Conservation (phyloP, 2,797 vertebrate genomes). For the Poeciliopsis turneri region DNA sequence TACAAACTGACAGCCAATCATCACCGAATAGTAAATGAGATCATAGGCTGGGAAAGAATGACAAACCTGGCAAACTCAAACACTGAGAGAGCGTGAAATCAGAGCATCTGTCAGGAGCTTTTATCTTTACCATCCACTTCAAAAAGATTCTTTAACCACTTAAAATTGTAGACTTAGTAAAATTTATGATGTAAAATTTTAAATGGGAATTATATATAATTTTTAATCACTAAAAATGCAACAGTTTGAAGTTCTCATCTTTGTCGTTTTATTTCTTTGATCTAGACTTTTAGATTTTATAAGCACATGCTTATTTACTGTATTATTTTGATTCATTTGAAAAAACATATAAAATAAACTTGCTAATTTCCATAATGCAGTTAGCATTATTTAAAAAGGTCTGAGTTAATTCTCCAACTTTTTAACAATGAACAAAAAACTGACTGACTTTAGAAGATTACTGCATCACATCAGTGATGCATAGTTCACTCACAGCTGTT, state of each 20-base stretch:
- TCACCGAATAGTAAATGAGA: constrained; percentile 5
- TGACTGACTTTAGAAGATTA: neutral
- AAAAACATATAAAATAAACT: neutral
- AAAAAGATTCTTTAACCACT: neutral
- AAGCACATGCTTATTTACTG: neutral
- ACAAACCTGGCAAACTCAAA: neutral
- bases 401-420: neutral
- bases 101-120: constrained; percentile 4
- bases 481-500: constrained; percentile 63
- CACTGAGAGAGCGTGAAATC: neutral
- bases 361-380: neutral
- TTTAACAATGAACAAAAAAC: neutral
- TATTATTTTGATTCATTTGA: neutral
- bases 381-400: neutral
- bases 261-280: neutral
- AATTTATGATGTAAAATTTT: neutral
- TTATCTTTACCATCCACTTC: neutral
- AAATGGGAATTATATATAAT: neutral
- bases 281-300: neutral
- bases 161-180: neutral
- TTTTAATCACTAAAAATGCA: neutral
- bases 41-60: constrained; percentile 2
- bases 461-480: constrained; percentile 66
- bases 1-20: neutral
- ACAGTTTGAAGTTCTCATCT: neutral